A percentile compares a stretch with the other conserved stretches of the same genome.
Conservation (phyloP, 2,113 vertebrate genomes). For the Reinhardtius hippoglossoides region DNA sequence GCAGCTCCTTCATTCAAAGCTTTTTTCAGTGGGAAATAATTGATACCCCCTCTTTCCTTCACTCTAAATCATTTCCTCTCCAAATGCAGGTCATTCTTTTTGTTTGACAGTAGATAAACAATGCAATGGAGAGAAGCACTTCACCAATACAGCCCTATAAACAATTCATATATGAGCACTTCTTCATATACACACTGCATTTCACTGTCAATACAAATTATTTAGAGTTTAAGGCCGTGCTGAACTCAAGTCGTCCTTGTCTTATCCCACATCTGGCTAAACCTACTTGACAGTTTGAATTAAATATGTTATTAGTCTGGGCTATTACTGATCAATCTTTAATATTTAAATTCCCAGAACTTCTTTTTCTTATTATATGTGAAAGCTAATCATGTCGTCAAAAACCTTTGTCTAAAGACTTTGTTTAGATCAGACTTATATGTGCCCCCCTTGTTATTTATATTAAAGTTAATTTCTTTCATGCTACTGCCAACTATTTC, state of each 20-base stretch:
- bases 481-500: conserved; percentile 70
- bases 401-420: conserved; percentile 16
- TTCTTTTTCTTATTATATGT: conserved; percentile 4
- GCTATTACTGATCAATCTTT: conserved; percentile 2
- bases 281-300: conserved; percentile 13
- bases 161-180: conserved; percentile 36
- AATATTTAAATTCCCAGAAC: conserved; percentile 7
- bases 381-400: conserved; percentile 13
- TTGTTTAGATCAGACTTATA: conserved; percentile 70
- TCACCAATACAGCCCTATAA: conserved; percentile 29
- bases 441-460: conserved; percentile 64
- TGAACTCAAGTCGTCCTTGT: background rate
- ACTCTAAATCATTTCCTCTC: conserved; percentile 2
- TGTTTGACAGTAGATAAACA: conserved; percentile 70
- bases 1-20: conserved; percentile 73
- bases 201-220: background rate
- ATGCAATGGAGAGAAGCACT: conserved; percentile 40
- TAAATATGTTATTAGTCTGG: background rate
- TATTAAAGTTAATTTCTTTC: conserved; percentile 72
- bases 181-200: conserved; percentile 14
- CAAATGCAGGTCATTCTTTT: conserved; percentile 53
- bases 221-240: conserved; percentile 2
- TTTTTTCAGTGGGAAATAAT: conserved; percentile 64
- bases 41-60: conserved; percentile 52
- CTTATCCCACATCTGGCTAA: background rate